Base-by-base conservation (phyloP, 2,113 vertebrate genomes). In the Gasterosteus aculeatus region DNA sequence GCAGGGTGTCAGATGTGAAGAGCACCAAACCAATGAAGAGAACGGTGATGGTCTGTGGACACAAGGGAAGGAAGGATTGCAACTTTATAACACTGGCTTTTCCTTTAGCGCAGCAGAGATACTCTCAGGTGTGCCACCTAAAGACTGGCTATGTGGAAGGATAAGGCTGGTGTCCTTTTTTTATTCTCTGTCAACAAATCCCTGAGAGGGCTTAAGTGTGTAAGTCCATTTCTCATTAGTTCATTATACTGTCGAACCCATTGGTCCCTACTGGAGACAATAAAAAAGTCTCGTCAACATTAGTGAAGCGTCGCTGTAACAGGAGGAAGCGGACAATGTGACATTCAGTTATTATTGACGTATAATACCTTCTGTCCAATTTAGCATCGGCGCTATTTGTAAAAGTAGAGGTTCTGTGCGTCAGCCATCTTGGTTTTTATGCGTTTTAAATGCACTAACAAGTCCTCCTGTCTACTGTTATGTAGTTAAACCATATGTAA, bases 1-100 rank as follows among this genome's bases (percentile, higher is more conserved):
- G 44, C 29, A 62, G 29, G 14, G 42, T 67, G 60, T 58, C 31
- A 11, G 64, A 41, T 69, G 62, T 62, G 33, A 4, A 58, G 35
- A 51, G 12, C 8, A 46, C 15, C 12, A 10, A 31, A 4, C 67
- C 74, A 22, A 73, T 64, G 42, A 73, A 56, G 38, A 56, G 38
- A 16, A 33, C 2, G 22, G 18, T 44, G 31, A 22, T n/a, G 16
- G 46, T 41, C 22, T 63, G 46, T 42, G 59, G 47, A 31, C 15
- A 72, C 22, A 44, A 22, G 38, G 18, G 11, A 22, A 31, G 35
- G 16, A 54, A 42, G 16, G 38, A 63, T 63, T 38, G 19, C 51
- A 51, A n/a, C 14, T 53, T 1, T 39, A 29, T 72, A 14, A 49
- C 69, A 47, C 56, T 47, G 69, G 56, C 41, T 59, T 22, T 47